Base-by-base conservation (phyloP, 2,888 invertebrate species). In the Helicoverpa assulta region DNA sequence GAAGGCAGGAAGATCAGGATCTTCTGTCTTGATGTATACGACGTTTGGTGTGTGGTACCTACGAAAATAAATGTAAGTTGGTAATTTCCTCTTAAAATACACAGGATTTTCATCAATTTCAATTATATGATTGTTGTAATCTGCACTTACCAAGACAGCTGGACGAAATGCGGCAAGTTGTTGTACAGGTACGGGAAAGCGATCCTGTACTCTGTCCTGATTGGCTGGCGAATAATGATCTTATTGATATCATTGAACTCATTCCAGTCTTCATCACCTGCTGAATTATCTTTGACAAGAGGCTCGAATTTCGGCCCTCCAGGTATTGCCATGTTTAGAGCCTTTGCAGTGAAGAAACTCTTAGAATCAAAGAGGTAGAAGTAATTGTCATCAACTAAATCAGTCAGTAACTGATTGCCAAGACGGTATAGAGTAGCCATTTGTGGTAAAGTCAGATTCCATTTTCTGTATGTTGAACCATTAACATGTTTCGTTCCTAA, bases 201-300 rank as follows among this genome's bases (percentile, higher is more conserved):
- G 89, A 99, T 99, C 83, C 99, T 97, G 92, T 99, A 99, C 93
- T 99, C 99, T 0, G 99, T 99, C 77, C 99, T 97, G 82, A 99
- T 98, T 4, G 99, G 99, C 89, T 99, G 99, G 10, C 99, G 96
- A 84, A 99, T 99, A 78, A 99, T 99, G 86, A 99, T 99, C 95
- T 99, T 99, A 93, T 99, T 99, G 84, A 99, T 99, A 89, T 99
- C 99, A 95, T 99, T 99, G 89, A 99, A 99, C 95, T 99, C 99
- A 95, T 99, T 99, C 99, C 99, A 99, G 92, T 99, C 99, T 95
- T 99, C 99, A 95, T 99, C 99, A 1, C 99, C 99, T 63, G 99
- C 98, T 87, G 99, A 99, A 86, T 99, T 98, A 92, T 99, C 99
- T 89, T 99, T 99, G 19, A 99, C 99, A 6, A 99, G 95, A 0